phyloP scores from a whole-genome alignment of 2,113 vertebrate genomes.

The Pyrgilauda ruficollis region DNA sequence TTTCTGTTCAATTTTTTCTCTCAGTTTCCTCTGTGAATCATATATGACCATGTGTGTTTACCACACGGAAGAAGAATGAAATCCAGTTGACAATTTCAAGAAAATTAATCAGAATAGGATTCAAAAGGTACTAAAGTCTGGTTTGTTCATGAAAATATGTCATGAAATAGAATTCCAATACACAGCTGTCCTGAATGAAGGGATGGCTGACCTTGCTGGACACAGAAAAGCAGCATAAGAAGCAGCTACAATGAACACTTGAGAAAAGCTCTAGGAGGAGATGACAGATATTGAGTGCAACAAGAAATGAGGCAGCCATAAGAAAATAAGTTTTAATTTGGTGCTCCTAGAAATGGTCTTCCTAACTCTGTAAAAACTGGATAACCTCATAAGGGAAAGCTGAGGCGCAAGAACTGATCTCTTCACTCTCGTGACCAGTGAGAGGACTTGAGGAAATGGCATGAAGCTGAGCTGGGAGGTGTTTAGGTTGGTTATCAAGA shows the following conservation, averaged over 20 bases:
- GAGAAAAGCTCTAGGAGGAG: background rate
- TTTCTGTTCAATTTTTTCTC: background rate
- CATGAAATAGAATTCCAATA: background rate
- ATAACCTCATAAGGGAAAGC: background rate
- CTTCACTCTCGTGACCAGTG: rapidly evolving
- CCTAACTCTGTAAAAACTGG: background rate
- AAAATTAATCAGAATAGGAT: background rate
- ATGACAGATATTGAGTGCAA: background rate
- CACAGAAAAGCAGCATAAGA: background rate
- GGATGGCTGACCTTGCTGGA: background rate
- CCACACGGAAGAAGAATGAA: background rate
- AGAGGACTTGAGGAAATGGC: background rate
- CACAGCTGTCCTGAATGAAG: background rate
- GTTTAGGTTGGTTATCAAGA: background rate
- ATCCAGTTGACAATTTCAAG: background rate
- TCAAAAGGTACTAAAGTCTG: background rate
- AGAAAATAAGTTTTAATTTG: background rate
- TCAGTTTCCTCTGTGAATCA: background rate
- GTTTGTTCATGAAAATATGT: background rate
- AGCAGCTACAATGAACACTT: background rate
- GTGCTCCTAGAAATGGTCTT: background rate
- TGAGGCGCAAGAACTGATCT: rapidly evolving
- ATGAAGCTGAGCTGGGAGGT: background rate
- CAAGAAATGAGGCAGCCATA: background rate
- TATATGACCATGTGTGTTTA: background rate